A percentile compares a stretch with the other conserved stretches of the same genome.
Evolutionary conservation across 2,113 vertebrate species (phyloP).

Genomic region (Pan troglodytes): DNA sequence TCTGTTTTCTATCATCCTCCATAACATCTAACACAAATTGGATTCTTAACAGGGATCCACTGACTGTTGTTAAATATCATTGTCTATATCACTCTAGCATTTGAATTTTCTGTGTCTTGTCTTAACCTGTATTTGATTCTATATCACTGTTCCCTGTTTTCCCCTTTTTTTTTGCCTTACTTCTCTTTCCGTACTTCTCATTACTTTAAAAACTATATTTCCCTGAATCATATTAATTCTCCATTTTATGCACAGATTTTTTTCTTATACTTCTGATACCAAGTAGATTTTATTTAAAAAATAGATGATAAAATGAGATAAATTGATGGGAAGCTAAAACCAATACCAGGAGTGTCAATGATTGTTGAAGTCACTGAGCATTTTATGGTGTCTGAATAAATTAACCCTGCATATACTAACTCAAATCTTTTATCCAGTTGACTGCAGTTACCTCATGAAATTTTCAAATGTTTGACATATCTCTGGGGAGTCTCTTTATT

Average conservation of each 20-base stretch:
- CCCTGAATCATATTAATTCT: neutral
- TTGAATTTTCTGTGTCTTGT: conserved; percentile 5
- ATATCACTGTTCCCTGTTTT: neutral
- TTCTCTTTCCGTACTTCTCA: neutral
- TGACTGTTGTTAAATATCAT: neutral
- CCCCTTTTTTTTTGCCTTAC: neutral
- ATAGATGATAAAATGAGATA: neutral
- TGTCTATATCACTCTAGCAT: neutral
- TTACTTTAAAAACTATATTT: neutral
- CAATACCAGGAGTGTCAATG: neutral
- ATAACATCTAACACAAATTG: neutral
- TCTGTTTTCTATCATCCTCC: neutral
- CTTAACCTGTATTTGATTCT: neutral
- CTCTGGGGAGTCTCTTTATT: neutral
- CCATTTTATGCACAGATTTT: neutral
- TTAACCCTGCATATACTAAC: neutral
- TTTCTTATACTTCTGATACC: neutral
- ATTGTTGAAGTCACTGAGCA: neutral
- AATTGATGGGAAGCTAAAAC: neutral
- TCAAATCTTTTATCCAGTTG: neutral
- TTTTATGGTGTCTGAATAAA: neutral
- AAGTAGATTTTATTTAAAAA: conserved; percentile 5
- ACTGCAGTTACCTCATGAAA: neutral
- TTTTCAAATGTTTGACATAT: neutral
- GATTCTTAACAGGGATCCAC: neutral